These are phyloP conservation scores for Adelphocoris suturalis DNA, from an alignment of 2,888 invertebrate species.

Conservation along the genomic window DNA sequence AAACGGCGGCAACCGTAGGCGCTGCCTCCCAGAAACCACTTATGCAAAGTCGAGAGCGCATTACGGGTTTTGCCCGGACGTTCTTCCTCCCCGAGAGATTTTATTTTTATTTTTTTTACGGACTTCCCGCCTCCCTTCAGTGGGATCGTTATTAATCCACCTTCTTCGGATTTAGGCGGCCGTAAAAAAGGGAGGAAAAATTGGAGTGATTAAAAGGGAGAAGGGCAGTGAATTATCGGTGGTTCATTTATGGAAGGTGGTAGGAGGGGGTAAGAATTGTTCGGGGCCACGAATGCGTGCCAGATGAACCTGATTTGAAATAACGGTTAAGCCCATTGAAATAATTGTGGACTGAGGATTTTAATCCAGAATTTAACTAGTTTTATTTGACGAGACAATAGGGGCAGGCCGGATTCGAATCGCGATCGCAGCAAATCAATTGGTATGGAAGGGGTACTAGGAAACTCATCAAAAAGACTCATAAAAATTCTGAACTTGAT, in stretches of 20 bases:
- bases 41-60: slow-evolving; percentile 24
- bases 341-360: too few relatives aligned
- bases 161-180: slow-evolving; percentile 24
- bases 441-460: too few relatives aligned
- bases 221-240: slow-evolving; percentile 2
- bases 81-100: slow-evolving; percentile 3
- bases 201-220: slow-evolving; percentile 3
- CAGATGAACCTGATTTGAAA: too few relatives aligned
- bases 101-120: slow-evolving; percentile 10
- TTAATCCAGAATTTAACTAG: too few relatives aligned
- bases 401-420: too few relatives aligned
- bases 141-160: slow-evolving; percentile 24
- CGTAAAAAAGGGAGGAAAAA: neutral
- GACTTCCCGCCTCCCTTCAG: neutral
- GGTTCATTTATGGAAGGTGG: neutral
- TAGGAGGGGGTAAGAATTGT: neutral
- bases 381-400: too few relatives aligned
- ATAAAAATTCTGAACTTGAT: too few relatives aligned
- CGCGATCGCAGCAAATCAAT: too few relatives aligned
- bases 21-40: slow-evolving; percentile 8
- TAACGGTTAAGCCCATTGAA: too few relatives aligned
- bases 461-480: too few relatives aligned
- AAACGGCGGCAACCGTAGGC: slow-evolving; percentile 16
- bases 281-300: too few relatives aligned
- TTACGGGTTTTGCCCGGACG: neutral